phyloP scores from a whole-genome alignment of 2,888 invertebrate species.

The Petrolisthes cinctipes region DNA sequence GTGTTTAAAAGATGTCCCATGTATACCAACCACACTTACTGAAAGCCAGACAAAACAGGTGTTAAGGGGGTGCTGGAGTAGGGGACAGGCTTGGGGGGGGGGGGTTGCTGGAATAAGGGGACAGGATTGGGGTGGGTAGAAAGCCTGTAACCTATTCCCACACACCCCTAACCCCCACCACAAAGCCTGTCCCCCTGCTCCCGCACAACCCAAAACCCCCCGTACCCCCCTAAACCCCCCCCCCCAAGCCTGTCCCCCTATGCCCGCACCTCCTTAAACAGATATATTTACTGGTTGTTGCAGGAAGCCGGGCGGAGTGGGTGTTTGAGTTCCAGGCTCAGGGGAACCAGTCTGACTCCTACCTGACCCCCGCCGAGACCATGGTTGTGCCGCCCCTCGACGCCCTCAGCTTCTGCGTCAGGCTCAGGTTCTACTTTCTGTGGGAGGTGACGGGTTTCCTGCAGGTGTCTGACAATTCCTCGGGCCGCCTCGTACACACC shows the following conservation, averaged over 20 bases:
- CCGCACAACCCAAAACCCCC: too few relatives aligned
- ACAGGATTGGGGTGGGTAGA: too few relatives aligned
- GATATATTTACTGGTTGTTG: background rate
- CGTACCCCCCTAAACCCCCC: too few relatives aligned
- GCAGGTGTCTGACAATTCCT: slow-evolving; percentile 37
- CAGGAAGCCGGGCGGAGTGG: slow-evolving; percentile 13
- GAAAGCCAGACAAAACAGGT: too few relatives aligned
- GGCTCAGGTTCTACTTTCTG: slow-evolving; percentile 59
- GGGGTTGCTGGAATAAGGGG: too few relatives aligned
- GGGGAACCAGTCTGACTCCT: slow-evolving; percentile 55
- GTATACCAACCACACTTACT: too few relatives aligned
- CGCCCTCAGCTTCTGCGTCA: slow-evolving; percentile 53
- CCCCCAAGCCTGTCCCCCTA: background rate
- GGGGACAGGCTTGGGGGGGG: too few relatives aligned
- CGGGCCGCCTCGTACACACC: slow-evolving; percentile 40
- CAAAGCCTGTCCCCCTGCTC: background rate
- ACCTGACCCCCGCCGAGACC: slow-evolving; percentile 22
- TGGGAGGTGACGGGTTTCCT: slow-evolving; percentile 61
- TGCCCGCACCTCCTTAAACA: too few relatives aligned
- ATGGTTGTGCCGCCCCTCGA: slow-evolving; percentile 20
- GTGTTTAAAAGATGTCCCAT: too few relatives aligned
- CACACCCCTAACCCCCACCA: too few relatives aligned
- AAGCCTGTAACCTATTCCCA: too few relatives aligned
- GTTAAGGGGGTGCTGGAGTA: too few relatives aligned
- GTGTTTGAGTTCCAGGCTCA: slow-evolving; percentile 60